phyloP scores from a whole-genome alignment of 1,140 invertebrate genomes.

The Drosophila neocordata region DNA sequence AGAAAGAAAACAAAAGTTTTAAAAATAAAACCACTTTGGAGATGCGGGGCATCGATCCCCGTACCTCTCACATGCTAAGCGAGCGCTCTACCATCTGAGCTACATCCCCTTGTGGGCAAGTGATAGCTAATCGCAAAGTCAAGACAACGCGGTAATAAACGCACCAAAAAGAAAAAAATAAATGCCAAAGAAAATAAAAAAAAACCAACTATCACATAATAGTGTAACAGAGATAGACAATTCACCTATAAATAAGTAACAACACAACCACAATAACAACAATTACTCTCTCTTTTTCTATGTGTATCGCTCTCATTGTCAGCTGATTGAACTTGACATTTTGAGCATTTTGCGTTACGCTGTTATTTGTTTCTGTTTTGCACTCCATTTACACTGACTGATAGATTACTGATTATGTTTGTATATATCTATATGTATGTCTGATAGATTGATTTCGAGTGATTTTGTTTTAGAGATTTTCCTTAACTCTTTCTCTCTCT shows the following conservation, averaged over 20 bases:
- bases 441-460: not conserved
- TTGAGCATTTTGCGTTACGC: constrained; percentile 8
- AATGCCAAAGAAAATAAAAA: not conserved
- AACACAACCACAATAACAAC: no score
- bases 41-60: constrained; percentile 91
- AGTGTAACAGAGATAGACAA: constrained; percentile 5
- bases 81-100: constrained; percentile 93
- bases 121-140: not conserved
- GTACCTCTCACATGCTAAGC: constrained; percentile 93
- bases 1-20: constrained; percentile 15
- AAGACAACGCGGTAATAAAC: constrained; percentile 18
- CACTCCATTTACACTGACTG: not conserved
- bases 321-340: constrained; percentile 54
- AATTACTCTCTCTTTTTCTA: not conserved
- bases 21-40: constrained; percentile 43
- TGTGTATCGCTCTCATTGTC: constrained; percentile 2
- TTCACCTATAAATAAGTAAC: constrained; percentile 36
- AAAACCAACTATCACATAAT: constrained; percentile 22
- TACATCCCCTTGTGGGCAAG: constrained; percentile 83
- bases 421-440: no score
- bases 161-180: not conserved
- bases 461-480: constrained; percentile 7
- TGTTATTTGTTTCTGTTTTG: not conserved
- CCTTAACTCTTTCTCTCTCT: constrained; percentile 1
- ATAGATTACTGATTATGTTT: not conserved